Percentiles rank a stretch among this genome's conserved stretches.
Evolutionary conservation across 2,888 invertebrate species (phyloP).

Genomic region (Cerastoderma edule): DNA sequence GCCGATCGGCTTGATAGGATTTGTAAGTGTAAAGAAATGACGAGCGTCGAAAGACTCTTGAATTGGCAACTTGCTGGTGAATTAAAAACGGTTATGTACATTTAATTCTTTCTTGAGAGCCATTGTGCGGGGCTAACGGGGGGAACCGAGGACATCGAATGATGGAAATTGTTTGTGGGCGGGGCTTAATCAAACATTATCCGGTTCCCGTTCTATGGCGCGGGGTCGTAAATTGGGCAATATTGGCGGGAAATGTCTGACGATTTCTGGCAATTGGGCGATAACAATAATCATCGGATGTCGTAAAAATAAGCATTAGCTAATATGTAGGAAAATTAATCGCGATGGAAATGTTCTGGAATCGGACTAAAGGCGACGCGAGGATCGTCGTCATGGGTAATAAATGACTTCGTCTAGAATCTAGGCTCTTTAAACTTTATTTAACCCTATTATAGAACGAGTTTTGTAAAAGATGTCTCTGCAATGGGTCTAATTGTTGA

Average conservation of each 20-base stretch:
- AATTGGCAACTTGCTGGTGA: constrained; percentile 47
- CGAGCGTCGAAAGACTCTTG: constrained; percentile 50
- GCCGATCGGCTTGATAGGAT: constrained; percentile 55
- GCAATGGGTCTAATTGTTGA: too few species aligned
- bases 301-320: constrained; percentile 28
- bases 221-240: constrained; percentile 19
- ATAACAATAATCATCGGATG: constrained; percentile 15
- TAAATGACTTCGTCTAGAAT: too few species aligned
- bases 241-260: constrained; percentile 20
- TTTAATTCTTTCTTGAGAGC: constrained; percentile 57
- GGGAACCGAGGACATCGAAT: constrained; percentile 13
- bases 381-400: not conserved
- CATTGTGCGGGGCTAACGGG: constrained; percentile 25
- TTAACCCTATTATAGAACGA: too few species aligned
- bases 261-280: constrained; percentile 13
- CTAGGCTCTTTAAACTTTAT: too few species aligned
- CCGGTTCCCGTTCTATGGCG: constrained; percentile 14
- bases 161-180: constrained; percentile 21
- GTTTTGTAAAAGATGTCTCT: too few species aligned
- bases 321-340: constrained; percentile 18
- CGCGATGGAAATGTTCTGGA: constrained; percentile 11
- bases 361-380: constrained; percentile 12
- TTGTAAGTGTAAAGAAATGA: constrained; percentile 59
- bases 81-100: constrained; percentile 62
- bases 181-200: constrained; percentile 24